A percentile compares a stretch with the other conserved stretches of the same genome.
phyloP scores from a whole-genome alignment of 1,140 invertebrate species.

The Dendroctonus ponderosae region DNA sequence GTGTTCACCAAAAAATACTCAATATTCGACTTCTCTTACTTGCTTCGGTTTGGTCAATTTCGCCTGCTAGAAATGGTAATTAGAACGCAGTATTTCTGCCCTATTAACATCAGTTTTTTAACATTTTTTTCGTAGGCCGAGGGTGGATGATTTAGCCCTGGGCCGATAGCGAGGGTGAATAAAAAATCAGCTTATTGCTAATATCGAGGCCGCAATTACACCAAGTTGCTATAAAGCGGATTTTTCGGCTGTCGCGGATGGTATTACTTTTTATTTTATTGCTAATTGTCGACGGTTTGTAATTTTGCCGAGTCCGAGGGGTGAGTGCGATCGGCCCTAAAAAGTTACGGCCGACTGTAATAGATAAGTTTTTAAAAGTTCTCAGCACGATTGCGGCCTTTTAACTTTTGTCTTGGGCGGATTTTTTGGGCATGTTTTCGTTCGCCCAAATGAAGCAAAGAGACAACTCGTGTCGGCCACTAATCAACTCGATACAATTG shows the following conservation, averaged over 20 bases:
- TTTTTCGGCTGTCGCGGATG: slow-evolving; percentile 37
- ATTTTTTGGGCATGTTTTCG: too few relatives aligned
- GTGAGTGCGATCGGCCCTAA: slow-evolving; percentile 9
- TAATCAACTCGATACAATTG: neutral
- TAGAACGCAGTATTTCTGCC: too few relatives aligned
- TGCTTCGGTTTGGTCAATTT: too few relatives aligned
- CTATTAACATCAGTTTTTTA: neutral
- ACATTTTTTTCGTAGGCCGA: slow-evolving; percentile 1
- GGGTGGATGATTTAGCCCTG: slow-evolving; percentile 38
- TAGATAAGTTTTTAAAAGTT: slow-evolving; percentile 21
- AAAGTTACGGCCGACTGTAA: slow-evolving; percentile 18
- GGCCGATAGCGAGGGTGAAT: slow-evolving; percentile 48
- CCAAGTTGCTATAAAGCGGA: slow-evolving; percentile 41
- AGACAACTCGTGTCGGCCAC: neutral
- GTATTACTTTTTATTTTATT: slow-evolving; percentile 50
- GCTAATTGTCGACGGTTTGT: slow-evolving; percentile 45
- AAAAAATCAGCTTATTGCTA: slow-evolving; percentile 54
- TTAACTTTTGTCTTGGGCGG: neutral
- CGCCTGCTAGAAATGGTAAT: too few relatives aligned
- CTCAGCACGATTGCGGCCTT: neutral
- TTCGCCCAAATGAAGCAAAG: too few relatives aligned
- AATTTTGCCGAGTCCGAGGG: slow-evolving; percentile 32
- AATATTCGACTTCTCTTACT: too few relatives aligned
- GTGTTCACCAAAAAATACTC: too few relatives aligned
- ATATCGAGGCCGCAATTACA: slow-evolving; percentile 51